Evolutionary conservation across 2,888 invertebrate genomes (phyloP), one percentile per base, ranked within the genome.

Genomic region (Papilio elwesi): DNA sequence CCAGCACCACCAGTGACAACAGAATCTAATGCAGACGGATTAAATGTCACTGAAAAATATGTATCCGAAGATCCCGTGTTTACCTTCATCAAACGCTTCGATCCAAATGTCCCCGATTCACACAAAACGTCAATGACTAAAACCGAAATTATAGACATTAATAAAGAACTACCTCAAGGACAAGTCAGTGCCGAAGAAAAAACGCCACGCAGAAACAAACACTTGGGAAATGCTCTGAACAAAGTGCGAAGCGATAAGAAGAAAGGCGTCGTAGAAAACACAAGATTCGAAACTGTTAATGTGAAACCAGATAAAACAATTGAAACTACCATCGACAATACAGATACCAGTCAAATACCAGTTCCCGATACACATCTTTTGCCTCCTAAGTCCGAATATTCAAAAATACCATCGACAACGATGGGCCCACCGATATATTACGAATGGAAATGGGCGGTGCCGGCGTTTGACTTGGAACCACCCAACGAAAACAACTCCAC

Each of bases 401-500:
- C 94, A 1, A 78, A 83, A 0, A 75, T 85, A 8, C 84, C 85
- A 0, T 87, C 92, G 6, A 94, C 95, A 0, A 95, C 95, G 0
- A 94, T 94, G 80, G 95, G 95, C 1, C 95, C 95, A 0, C 95
- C 95, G 0, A 94, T 95, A 68, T 95, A 95, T 79, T 95, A 95
- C 77, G 95, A 95, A 82, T 95, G 95, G 95, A 95, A 95, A 83
- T 95, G 95, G 95, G 95, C 95, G 7, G 94, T 95, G 0, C 95
- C 95, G 0, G 94, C 95, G 0, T 93, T 95, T 71, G 95, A 94
- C 13, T 82, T 95, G 1, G 91, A 94, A 75, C 95, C 94, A 9
- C 95, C 95, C 0, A 95, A 94, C 75, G 74, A 79, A 48, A 85
- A 86, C 6, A 94, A 95, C 75, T 88, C 84, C 6, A 89, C 87